Percentiles rank a stretch among this genome's conserved stretches.
Conservation (phyloP, 1,140 invertebrate species). For the Ceratina calcarata region DNA sequence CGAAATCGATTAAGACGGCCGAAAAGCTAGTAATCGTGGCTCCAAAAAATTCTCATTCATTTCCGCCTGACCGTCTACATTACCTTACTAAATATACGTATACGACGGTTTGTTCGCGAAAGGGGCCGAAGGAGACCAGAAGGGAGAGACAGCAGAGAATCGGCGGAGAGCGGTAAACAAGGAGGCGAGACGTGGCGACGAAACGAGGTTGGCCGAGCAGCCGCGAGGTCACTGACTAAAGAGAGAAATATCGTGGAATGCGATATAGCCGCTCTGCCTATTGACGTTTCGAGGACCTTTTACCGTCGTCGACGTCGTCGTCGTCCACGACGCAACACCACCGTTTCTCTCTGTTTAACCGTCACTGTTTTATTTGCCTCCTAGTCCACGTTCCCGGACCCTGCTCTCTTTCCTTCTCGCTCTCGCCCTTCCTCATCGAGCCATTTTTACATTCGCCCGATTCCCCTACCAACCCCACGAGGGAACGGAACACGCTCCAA, state of each 20-base stretch:
- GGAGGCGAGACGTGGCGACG: constrained; percentile 54
- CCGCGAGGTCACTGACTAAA: constrained; percentile 73
- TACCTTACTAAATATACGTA: too few relatives aligned
- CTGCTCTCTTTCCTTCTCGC: not conserved
- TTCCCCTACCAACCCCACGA: not conserved
- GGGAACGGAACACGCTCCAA: not conserved
- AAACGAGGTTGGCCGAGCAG: constrained; percentile 62
- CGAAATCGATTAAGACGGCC: not conserved
- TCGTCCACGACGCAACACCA: not conserved
- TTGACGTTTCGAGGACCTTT: constrained; percentile 50
- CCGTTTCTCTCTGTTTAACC: not conserved
- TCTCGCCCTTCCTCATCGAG: not conserved
- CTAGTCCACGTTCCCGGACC: too few relatives aligned
- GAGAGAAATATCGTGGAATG: constrained; percentile 70
- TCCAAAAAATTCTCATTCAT: too few relatives aligned
- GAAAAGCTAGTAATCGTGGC: not conserved
- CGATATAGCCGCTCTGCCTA: constrained; percentile 49
- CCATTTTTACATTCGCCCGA: constrained; percentile 32
- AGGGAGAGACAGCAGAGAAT: not conserved
- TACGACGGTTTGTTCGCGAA: too few relatives aligned
- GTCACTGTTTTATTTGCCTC: not conserved
- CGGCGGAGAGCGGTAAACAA: constrained; percentile 56
- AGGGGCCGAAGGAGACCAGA: too few relatives aligned
- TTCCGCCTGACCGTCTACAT: too few relatives aligned
- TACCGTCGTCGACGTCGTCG: constrained; percentile 8